These are phyloP conservation scores for Meta bourneti DNA, from an alignment of 2,888 invertebrate genomes.

Conservation along the genomic window DNA sequence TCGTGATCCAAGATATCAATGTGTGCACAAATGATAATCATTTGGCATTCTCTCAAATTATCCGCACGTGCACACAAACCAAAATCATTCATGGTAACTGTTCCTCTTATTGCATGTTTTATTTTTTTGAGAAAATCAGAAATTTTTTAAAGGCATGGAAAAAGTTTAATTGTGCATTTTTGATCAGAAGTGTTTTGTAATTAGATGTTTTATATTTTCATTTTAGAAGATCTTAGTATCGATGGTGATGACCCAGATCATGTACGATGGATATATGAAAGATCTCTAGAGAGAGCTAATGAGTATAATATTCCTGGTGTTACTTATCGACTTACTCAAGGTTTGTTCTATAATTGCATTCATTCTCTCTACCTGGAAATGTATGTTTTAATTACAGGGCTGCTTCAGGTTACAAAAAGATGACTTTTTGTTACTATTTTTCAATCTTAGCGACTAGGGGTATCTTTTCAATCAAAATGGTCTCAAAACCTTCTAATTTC, in stretches of 20 bases:
- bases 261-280: constrained; percentile 96
- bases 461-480: background rate
- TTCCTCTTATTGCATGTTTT: no score
- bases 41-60: no score
- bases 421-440: no score
- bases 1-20: no score
- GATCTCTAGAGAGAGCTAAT: constrained; percentile 91
- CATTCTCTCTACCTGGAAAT: background rate
- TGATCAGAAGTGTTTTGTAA: background rate
- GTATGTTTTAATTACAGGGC: background rate
- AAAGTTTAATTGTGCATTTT: background rate
- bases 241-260: constrained; percentile 99
- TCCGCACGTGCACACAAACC: no score
- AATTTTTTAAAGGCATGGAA: background rate
- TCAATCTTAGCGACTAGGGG: no score
- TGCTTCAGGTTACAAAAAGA: background rate
- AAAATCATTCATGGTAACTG: no score
- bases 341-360: constrained; percentile 77
- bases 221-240: constrained; percentile 83
- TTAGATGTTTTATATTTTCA: background rate
- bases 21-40: no score
- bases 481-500: background rate
- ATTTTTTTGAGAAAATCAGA: no score
- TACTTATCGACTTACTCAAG: constrained; percentile 88
- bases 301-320: constrained; percentile 92